Base-by-base conservation (phyloP, 2,888 invertebrate species). In the Macaria notata region DNA sequence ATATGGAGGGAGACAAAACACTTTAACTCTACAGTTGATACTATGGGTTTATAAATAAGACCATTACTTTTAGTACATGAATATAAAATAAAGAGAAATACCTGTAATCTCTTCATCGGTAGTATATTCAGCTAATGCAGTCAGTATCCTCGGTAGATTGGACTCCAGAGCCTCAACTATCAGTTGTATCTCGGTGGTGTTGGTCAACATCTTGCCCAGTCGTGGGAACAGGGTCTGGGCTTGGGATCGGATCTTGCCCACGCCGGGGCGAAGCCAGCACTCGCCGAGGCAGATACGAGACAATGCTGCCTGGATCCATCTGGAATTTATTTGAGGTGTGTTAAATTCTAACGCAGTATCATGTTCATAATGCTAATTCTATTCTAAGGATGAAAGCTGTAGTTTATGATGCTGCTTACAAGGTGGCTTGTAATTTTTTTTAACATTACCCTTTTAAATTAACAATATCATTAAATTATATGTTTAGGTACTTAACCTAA, bases 41-140 rank as follows among this genome's bases (percentile, higher is more conserved):
- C 1, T 19, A 19, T 19, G 19, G 19, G 19, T 19, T 19, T 19
- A 19, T 19, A 19, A 19, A 19, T 19, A 19, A 19, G 19, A 19
- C 19, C 19, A 19, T 19, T 19, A 19, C 1, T 19, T 19, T 19
- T 19, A 19, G n/a, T n/a, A n/a, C n/a, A 19, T 19, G 19, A 19
- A 38, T 39, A 9, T 33, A 0, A 2, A 46, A n/a, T 9, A 42
- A 6, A 36, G 7, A 7, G 4, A 7, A 36, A 6, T 7, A 92
- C 92, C 90, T 58, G 79, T 77, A 63, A 92, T 84, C 67, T 92
- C 92, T 50, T 92, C 92, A 82, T 89, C 91, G 0, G 88, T 90
- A 3, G 89, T 86, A 70, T 89, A 92, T 63, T 91, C 89, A 9
- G 86, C 83, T 49, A 92, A 68, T 0, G 87, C 90, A 9, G 72